Evolutionary conservation across 2,113 vertebrate species (phyloP), one percentile per base, ranked within the genome.

Genomic region (Neomonachus schauinslandi): DNA sequence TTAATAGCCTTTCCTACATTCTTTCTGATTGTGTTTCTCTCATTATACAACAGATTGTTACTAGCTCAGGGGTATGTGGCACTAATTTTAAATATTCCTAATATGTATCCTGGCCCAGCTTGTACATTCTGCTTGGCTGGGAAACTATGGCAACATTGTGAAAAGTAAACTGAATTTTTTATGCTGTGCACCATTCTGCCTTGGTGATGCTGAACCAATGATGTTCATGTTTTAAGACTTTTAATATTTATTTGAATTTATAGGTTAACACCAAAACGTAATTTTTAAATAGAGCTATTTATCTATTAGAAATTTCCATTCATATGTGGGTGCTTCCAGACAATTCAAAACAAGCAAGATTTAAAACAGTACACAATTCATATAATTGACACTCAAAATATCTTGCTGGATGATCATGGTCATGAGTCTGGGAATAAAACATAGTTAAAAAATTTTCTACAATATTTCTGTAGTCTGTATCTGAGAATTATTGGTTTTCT

Each of bases 131-230:
- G 9, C 63, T n/a, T 10, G 57, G 53, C 49, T 82, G 13, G 22
- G 95, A 86, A 95, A 46, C 77, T 89, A 91, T 18, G 22, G 53
- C 12, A 87, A 63, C 31, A 92, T 42, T 49, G 61, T 42, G 72
- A 69, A 93, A 93, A 82, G 13, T 39, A 82, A 93, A 93, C 36
- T 93, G 21, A 85, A 67, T 85, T 93, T 88, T 94, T 89, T 10
- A 93, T 63, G 15, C 1, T 84, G 36, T 76, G 18, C 2, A 69
- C 5, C 26, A 76, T 55, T 89, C 26, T 86, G 36, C 57, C 28
- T 82, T 89, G 74, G 42, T 90, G 59, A 83, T 31, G 24, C 28
- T 18, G 49, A 15, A 79, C 21, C 4, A 31, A 18, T 53, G 22
- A 77, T 63, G 53, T 77, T 76, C 24, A n/a, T 63, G 13, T 80